Conservation (phyloP, 2,797 vertebrate species). For the Lepus oiostolus region DNA sequence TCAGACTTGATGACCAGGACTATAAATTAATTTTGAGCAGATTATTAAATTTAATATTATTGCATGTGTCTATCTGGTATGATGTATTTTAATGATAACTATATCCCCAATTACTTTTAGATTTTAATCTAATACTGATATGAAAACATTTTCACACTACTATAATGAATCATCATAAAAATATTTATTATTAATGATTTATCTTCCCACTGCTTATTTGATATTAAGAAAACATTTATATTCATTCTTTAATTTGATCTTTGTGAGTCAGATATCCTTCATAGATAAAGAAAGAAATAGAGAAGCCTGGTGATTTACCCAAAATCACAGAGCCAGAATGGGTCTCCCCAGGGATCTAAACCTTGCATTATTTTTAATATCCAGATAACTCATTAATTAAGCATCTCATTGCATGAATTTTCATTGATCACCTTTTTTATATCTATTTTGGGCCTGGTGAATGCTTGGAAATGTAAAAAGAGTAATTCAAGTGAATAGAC, state of each 20-base stretch:
- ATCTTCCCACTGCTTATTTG: not conserved
- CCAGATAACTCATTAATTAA: not conserved
- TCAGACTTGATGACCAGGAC: not conserved
- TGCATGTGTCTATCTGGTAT: not conserved
- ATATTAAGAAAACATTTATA: not conserved
- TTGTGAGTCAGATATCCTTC: not conserved
- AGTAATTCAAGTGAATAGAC: not conserved
- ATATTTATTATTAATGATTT: not conserved
- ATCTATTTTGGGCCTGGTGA: not conserved
- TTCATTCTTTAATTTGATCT: conserved; percentile 16
- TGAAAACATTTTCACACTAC: conserved; percentile 7
- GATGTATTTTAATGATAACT: not conserved
- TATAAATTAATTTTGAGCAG: not conserved
- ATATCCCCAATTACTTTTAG: not conserved
- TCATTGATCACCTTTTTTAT: not conserved
- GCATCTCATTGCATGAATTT: not conserved
- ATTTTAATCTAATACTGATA: not conserved
- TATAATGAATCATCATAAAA: conserved; percentile 21
- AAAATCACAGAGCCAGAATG: not conserved
- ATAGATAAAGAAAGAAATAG: not conserved
- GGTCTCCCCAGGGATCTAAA: not conserved
- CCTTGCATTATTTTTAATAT: not conserved
- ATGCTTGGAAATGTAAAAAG: not conserved
- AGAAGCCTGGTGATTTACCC: not conserved
- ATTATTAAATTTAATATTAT: not conserved